Conservation (phyloP, 2,113 vertebrate species). For the Pelecanus crispus region DNA sequence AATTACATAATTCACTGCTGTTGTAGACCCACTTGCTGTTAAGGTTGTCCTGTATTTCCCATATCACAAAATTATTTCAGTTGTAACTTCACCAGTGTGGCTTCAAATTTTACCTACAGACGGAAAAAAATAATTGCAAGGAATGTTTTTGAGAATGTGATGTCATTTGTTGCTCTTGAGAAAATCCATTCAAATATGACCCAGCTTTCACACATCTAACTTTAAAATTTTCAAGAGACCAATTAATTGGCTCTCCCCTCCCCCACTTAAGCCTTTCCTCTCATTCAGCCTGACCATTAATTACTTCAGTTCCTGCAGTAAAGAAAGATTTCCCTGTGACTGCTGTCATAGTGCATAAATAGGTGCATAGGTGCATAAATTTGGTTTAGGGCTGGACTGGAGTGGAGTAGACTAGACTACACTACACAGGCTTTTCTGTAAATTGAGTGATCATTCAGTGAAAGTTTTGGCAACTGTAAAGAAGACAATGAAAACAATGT, state of each 20-base stretch:
- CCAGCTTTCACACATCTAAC: background rate
- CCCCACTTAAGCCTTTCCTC: background rate
- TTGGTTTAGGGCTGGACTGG: background rate
- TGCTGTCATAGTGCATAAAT: too few species aligned
- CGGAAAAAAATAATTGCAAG: background rate
- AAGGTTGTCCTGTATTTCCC: background rate
- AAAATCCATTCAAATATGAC: background rate
- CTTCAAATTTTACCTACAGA: background rate
- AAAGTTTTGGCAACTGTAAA: background rate
- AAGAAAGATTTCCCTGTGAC: background rate
- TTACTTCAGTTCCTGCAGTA: background rate
- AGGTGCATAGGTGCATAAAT: background rate
- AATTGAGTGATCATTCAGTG: background rate
- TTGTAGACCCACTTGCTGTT: background rate
- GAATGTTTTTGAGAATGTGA: background rate
- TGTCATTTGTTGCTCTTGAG: background rate
- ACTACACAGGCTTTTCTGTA: background rate
- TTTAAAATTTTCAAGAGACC: background rate
- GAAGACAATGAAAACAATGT: background rate
- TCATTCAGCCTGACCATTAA: background rate
- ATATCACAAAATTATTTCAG: background rate
- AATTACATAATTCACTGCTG: background rate
- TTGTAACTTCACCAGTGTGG: background rate
- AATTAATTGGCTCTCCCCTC: background rate
- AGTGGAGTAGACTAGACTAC: background rate